These are phyloP conservation scores for Tapirus indicus DNA, from an alignment of 2,797 vertebrate species.

Conservation along the genomic window DNA sequence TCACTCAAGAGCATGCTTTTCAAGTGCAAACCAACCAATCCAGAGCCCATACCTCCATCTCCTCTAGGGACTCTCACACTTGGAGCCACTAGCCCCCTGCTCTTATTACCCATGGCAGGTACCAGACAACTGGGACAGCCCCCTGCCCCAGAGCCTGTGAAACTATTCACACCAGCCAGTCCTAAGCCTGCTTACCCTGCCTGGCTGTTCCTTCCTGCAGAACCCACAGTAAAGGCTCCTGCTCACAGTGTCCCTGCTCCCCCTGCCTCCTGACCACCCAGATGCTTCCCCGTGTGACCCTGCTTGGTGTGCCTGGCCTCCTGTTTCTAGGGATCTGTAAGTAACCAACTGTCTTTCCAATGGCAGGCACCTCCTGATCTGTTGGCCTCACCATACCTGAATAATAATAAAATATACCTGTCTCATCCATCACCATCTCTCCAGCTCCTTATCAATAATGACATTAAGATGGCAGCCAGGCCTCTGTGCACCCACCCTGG, in stretches of 20 bases:
- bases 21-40: neutral
- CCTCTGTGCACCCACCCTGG: neutral
- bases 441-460: neutral
- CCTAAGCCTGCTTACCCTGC: neutral
- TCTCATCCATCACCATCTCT: neutral
- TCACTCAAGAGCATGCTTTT: neutral
- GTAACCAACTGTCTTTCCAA: neutral
- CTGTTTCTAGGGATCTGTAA: neutral
- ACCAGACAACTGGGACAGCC: neutral
- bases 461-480: neutral
- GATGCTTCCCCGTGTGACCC: neutral
- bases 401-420: neutral
- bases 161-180: neutral
- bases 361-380: no score
- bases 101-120: neutral
- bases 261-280: neutral
- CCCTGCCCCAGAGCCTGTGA: neutral
- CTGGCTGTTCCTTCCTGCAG: accelerated
- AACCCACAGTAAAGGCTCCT: neutral
- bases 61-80: neutral
- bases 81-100: neutral
- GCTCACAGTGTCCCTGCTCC: neutral
- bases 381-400: neutral
- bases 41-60: no score
- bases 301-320: neutral